phyloP scores from a whole-genome alignment of 2,797 vertebrate species.

The Zonotrichia albicollis region DNA sequence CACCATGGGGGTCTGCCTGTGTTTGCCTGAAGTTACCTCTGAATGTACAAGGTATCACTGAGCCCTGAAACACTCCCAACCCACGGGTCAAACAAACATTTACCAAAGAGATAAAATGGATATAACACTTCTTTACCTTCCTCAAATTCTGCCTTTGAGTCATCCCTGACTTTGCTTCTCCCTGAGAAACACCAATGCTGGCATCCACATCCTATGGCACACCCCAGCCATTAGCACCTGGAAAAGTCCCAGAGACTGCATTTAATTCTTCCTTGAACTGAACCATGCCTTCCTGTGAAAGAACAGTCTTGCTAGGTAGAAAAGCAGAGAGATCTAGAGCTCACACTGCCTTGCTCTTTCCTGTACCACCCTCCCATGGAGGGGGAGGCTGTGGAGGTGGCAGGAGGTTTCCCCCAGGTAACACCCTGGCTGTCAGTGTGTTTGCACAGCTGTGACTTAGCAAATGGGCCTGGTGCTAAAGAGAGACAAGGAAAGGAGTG shows the following conservation, averaged over 20 bases:
- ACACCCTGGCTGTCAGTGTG: not conserved
- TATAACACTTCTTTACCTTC: not conserved
- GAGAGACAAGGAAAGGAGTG: not conserved
- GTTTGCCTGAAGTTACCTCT: not conserved
- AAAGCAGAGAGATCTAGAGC: not conserved
- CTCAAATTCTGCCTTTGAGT: not conserved
- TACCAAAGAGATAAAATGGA: not conserved
- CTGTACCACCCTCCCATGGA: not conserved
- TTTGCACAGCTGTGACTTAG: conserved; percentile 36
- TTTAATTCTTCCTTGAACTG: not conserved
- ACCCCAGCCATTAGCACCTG: not conserved
- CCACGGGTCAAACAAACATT: not conserved
- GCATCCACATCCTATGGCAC: not conserved
- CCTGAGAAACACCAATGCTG: not conserved
- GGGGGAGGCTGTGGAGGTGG: not conserved
- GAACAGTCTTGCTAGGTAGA: not conserved
- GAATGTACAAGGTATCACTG: not conserved
- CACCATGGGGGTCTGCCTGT: not conserved
- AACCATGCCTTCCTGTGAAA: not conserved
- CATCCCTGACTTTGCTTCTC: not conserved
- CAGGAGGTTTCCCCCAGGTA: not conserved
- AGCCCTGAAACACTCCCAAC: not conserved
- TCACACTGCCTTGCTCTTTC: not conserved
- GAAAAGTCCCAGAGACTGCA: not conserved
- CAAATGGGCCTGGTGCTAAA: not conserved